Evolutionary conservation across 2,888 invertebrate species (phyloP), one percentile per base, ranked within the genome.

Genomic region (Latrodectus elegans): DNA sequence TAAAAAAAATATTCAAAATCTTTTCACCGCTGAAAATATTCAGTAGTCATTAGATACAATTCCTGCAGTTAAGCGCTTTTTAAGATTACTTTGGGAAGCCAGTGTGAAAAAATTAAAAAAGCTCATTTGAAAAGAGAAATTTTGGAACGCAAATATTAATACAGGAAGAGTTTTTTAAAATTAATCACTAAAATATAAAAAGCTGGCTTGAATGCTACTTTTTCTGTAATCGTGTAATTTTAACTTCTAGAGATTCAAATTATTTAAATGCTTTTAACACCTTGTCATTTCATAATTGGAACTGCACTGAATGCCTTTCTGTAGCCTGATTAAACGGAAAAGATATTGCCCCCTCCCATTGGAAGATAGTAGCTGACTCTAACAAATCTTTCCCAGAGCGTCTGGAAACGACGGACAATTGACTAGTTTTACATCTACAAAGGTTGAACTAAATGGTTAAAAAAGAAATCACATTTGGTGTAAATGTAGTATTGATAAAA

Each of bases 251-350:
- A 0, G 65, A 51, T 53, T 65, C 65, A 6, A 14, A 26, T 51
- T 51, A 81, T 68, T 38, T 67, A 0, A 15, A 8, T 53, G 26
- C 38, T n/a, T 12, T 17, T 74, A 15, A 67, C 81, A n/a, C 74
- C 53, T 14, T 15, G 81, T 12, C 38, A 74, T 22, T 74, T 81
- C 15, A 11, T 81, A 8, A 81, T 74, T 26, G 67, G 67, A 52
- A 72, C 8, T 9, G 26, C 68, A 8, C 26, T 68, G 12, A 38
- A 15, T 12, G 9, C n/a, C 22, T 6, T 52, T 8, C 53, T 53
- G 6, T 15, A 55, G 67, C 26, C 15, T 15, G 11, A 52, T 52
- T 15, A 17, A 0, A n/a, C 11, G 0, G 11, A 11, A 12, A 4
- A 51, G 6, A 73, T 3, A n/a, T 15, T 15, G 4, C 4, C 4